Base-by-base conservation (phyloP, 2,888 invertebrate species). In the Clitarchus hookeri region DNA sequence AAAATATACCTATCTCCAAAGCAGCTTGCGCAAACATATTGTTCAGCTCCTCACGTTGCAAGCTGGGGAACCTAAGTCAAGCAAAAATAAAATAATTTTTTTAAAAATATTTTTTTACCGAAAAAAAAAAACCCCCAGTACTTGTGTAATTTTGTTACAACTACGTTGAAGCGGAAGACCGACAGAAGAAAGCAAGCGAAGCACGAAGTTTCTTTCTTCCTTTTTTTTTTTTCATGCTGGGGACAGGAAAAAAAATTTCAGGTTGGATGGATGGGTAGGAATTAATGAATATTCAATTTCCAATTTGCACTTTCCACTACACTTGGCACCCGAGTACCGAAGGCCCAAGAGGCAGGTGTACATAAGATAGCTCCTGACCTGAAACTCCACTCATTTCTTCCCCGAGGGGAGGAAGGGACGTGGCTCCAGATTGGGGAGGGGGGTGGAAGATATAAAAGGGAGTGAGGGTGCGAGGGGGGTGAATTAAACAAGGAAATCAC, bases 251-350 rank as follows among this genome's bases (percentile, higher is more conserved):
- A 65, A 65, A 65, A n/a, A 4, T 0, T 11, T 12, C 77, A 84
- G 84, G 53, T 27, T 84, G 25, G 25, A 36, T 25, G 65, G 65
- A 77, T 54, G 84, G 54, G 44, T 54, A 77, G 48, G 54, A 84
- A 84, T 54, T 84, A 84, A 84, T 84, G 84, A 84, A 84, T 84
- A 84, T 84, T 84, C 84, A 84, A 84, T 84, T 84, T 84, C 84
- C 84, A 84, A 84, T 84, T 84, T 84, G 84, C 84, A 84, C 84
- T 84, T 84, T 84, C 84, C 84, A 84, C 86, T 44, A 48, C 36
- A 82, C 65, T 84, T 54, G 85, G 84, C 85, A 78, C 65, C 25
- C 78, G 84, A 25, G 84, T 80, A 86, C 54, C 85, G 26, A 82
- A 44, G 84, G 65, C 23, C 19, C 8, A 65, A 65, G 65, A n/a